Evolutionary conservation across 2,888 invertebrate species (phyloP), one percentile per base, ranked within the genome.

Genomic region (Megastigmus dorsalis): DNA sequence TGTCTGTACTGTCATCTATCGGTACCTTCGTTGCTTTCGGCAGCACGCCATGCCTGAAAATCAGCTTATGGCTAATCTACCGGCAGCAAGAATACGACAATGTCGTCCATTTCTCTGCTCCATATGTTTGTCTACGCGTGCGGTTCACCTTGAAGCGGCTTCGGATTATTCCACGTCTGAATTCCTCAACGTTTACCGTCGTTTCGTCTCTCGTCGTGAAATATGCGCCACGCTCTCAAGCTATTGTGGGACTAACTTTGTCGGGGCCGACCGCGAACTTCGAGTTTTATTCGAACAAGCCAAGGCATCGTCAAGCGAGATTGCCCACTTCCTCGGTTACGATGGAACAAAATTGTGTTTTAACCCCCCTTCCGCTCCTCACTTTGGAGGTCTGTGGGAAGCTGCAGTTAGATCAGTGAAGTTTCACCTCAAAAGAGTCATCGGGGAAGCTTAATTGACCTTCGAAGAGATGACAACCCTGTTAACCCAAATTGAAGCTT

Each of bases 321-420:
- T 76, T 26, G 71, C 74, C 1, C 18, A 28, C 18, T 1, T 48
- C 4, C 63, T 77, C n/a, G 60, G 70, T 0, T 45, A 65, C n/a
- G 54, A 78, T 15, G 78, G 78, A 13, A 81, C 81, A 13, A 2
- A 65, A 4, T 82, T 81, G 82, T 45, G 78, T 6, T 83, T 83
- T 50, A 81, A 78, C 60, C 82, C 83, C 2, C 79, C 83, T 0
- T 45, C 57, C 10, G 77, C 81, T 1, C 83, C 83, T 0, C 81
- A 84, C 55, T 80, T 81, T 55, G 84, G 82, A 2, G 83, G 84
- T 0, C 54, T 82, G 6, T 83, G 82, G 83, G 84, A 84, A 67
- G 77, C 81, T 0, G 80, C 77, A 0, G 80, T 83, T 0, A 81
- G 82, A 52, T 80, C 80, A 0, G 75, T 79, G 1, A 85, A 85